Evolutionary conservation across 2,888 invertebrate species (phyloP).

Genomic region (Drosophila gaucha): DNA sequence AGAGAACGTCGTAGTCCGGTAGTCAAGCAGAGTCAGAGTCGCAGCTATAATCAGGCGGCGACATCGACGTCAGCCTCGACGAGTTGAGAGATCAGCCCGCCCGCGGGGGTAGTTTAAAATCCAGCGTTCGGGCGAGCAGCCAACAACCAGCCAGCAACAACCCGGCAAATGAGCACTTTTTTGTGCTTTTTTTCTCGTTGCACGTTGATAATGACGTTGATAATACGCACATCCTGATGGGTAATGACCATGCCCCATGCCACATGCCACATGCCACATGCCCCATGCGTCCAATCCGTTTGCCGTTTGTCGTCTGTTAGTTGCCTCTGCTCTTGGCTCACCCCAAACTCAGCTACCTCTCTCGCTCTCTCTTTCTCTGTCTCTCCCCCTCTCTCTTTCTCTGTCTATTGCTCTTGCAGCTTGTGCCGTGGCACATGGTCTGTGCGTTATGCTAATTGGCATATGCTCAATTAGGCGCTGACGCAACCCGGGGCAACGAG

Average conservation of each 20-base stretch:
- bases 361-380: background rate
- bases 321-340: slow-evolving; percentile 4
- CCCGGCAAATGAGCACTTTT: slow-evolving; percentile 34
- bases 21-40: slow-evolving; percentile 50
- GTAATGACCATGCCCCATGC: slow-evolving; percentile 32
- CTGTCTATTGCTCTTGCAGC: slow-evolving; percentile 1
- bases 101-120: slow-evolving; percentile 55
- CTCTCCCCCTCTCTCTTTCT: background rate
- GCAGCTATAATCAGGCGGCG: slow-evolving; percentile 46
- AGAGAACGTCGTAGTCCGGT: slow-evolving; percentile 17
- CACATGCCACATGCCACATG: slow-evolving; percentile 4
- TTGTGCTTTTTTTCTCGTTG: slow-evolving; percentile 10
- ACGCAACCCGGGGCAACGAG: slow-evolving; percentile 48
- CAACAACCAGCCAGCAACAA: slow-evolving; percentile 11
- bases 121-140: slow-evolving; percentile 23
- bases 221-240: slow-evolving; percentile 45
- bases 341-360: slow-evolving; percentile 6
- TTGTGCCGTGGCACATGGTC: slow-evolving; percentile 5
- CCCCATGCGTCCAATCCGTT: slow-evolving; percentile 9
- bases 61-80: slow-evolving; percentile 30
- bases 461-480: slow-evolving; percentile 75
- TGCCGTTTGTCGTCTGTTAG: slow-evolving; percentile 2
- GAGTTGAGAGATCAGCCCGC: slow-evolving; percentile 52
- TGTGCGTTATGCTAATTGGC: slow-evolving; percentile 72
- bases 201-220: slow-evolving; percentile 54